Conservation (phyloP, 2,797 vertebrate species). For the Picus viridis region DNA sequence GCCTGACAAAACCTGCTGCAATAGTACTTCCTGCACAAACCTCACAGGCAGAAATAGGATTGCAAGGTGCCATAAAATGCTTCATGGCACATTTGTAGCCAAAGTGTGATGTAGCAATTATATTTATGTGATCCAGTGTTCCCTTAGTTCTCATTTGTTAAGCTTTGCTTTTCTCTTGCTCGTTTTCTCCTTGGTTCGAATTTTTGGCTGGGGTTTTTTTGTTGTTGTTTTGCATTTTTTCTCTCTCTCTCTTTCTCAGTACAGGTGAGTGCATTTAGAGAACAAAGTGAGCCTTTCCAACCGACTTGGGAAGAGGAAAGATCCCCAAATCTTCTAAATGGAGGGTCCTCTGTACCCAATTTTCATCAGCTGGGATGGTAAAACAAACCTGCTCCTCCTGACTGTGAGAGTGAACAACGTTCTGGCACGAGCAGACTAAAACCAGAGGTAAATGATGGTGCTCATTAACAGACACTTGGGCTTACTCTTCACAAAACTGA, state of each 20-base stretch:
- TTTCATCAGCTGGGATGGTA: background rate
- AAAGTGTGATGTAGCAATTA: conserved; percentile 11
- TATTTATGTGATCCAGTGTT: background rate
- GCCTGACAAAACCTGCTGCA: conserved; percentile 28
- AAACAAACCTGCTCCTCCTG: background rate
- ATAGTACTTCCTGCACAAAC: background rate
- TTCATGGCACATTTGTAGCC: background rate
- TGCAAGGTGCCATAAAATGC: background rate
- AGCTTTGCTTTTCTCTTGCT: background rate
- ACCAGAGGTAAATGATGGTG: background rate
- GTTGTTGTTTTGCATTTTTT: background rate
- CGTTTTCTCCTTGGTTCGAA: background rate
- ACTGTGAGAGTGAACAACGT: background rate
- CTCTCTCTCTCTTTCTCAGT: background rate
- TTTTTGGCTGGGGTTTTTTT: too few species aligned
- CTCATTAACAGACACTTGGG: background rate
- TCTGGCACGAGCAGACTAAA: background rate
- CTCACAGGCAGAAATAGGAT: background rate
- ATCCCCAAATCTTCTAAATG: background rate
- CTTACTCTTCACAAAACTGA: background rate
- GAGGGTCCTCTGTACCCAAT: background rate
- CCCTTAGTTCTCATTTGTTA: background rate
- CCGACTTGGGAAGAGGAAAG: background rate
- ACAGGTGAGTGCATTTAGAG: background rate
- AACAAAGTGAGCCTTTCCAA: background rate